Conservation (phyloP, 2,888 invertebrate genomes). For the Cheilosia grossa region DNA sequence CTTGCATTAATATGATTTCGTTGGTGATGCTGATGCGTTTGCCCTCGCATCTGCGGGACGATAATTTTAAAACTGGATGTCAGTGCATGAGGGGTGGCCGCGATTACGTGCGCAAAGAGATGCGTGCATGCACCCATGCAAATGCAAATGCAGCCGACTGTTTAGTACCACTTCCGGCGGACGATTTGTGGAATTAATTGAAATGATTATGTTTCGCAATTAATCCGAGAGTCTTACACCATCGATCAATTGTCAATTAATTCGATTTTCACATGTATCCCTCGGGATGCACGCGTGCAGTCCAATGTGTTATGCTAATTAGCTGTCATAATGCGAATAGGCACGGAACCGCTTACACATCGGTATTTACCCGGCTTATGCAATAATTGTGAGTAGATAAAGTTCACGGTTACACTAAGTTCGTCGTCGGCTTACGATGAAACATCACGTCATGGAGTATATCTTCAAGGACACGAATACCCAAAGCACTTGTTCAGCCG, state of each 20-base stretch:
- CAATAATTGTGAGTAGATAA: background rate
- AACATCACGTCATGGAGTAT: background rate
- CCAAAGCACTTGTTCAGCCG: conserved; percentile 41
- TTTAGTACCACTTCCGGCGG: conserved; percentile 46
- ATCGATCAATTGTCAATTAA: conserved; percentile 44
- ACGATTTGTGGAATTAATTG: conserved; percentile 39
- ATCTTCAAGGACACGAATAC: conserved; percentile 32
- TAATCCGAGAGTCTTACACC: conserved; percentile 38
- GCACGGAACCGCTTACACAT: background rate
- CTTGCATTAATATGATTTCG: conserved; percentile 23
- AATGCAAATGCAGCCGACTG: background rate
- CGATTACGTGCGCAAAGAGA: background rate
- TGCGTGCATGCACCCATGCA: too few species aligned
- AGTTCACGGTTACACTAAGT: background rate
- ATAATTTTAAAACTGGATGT: background rate
- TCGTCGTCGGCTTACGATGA: background rate
- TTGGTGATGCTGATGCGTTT: conserved; percentile 3
- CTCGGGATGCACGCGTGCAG: background rate
- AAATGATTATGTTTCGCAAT: conserved; percentile 44
- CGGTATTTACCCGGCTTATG: background rate
- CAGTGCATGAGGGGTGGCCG: background rate
- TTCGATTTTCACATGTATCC: conserved; percentile 35
- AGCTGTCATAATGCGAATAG: conserved; percentile 26
- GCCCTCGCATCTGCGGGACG: conserved; percentile 8
- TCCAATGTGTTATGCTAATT: conserved; percentile 38